phyloP scores from a whole-genome alignment of 1,140 invertebrate genomes.

The Zaprionus nigranus region DNA sequence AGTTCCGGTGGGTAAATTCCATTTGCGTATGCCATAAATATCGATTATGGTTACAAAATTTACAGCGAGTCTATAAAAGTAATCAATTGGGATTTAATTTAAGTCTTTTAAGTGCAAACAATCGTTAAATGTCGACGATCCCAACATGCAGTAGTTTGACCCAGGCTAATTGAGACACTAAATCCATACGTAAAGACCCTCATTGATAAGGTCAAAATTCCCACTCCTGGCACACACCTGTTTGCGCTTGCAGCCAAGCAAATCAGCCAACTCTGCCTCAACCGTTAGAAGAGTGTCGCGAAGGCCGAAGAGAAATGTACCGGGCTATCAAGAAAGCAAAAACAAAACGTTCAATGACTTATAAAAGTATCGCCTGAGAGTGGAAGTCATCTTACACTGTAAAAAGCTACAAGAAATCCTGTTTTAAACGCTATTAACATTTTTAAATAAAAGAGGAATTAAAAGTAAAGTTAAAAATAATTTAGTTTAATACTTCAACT shows the following conservation, averaged over 20 bases:
- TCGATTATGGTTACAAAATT: background rate
- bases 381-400: constrained; percentile 22
- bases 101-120: constrained; percentile 34
- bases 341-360: constrained; percentile 21
- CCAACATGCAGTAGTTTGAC: constrained; percentile 18
- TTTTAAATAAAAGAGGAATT: background rate
- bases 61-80: constrained; percentile 22
- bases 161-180: constrained; percentile 29
- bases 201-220: constrained; percentile 49
- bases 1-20: too few relatives aligned
- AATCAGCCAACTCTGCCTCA: background rate
- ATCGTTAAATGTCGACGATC: constrained; percentile 30
- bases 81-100: constrained; percentile 36
- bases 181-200: constrained; percentile 53
- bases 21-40: too few relatives aligned
- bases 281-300: background rate
- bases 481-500: too few relatives aligned
- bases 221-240: constrained; percentile 65
- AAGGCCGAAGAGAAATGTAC: constrained; percentile 69
- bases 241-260: constrained; percentile 18
- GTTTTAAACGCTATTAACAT: background rate
- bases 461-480: background rate
- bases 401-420: constrained; percentile 8
- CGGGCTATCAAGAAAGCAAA: constrained; percentile 43
- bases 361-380: constrained; percentile 26